phyloP scores from a whole-genome alignment of 2,797 vertebrate species.

The Sciurus vulgaris region DNA sequence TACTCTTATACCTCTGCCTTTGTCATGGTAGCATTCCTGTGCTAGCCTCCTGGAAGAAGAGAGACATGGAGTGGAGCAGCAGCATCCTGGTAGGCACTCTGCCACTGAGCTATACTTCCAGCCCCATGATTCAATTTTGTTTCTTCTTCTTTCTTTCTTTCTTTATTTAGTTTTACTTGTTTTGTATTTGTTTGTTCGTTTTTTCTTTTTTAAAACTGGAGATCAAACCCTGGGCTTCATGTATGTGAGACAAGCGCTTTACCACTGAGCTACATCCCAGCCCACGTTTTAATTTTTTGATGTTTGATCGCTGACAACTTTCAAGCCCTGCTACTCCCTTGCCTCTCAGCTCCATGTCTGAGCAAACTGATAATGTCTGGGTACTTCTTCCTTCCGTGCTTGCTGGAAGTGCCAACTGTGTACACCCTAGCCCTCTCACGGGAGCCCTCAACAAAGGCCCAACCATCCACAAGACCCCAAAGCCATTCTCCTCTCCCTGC shows the following conservation, averaged over 20 bases:
- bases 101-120: no score
- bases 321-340: neutral
- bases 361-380: neutral
- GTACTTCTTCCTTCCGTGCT: neutral
- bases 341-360: neutral
- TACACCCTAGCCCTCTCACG: neutral
- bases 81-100: no score
- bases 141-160: no score
- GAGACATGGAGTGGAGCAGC: neutral
- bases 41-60: neutral
- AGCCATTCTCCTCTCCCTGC: neutral
- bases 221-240: neutral
- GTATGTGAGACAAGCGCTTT: neutral
- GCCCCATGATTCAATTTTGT: no score
- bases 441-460: neutral
- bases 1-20: neutral
- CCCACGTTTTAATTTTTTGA: neutral
- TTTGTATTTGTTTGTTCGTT: no score
- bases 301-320: neutral
- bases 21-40: neutral
- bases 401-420: neutral
- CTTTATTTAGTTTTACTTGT: no score
- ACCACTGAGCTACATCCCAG: neutral
- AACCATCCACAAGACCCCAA: neutral
- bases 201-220: no score